Evolutionary conservation across 2,113 vertebrate species (phyloP).

Genomic region (Pithys albifrons): DNA sequence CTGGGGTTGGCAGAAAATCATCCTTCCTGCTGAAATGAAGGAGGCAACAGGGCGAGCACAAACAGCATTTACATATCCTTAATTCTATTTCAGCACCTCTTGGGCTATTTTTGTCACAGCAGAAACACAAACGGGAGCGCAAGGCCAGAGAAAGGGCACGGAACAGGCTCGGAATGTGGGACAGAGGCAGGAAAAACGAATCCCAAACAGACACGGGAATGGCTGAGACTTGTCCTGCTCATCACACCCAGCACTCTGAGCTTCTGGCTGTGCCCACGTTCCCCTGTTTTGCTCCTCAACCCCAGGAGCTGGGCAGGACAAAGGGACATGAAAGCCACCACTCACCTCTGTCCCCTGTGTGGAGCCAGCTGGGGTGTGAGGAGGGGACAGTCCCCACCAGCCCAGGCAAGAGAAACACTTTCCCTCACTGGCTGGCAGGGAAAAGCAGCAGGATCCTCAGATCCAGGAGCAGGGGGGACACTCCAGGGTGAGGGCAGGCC

Average conservation of each 20-base stretch:
- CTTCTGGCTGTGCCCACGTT: neutral
- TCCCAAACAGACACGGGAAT: accelerated
- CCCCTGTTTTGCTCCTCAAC: neutral
- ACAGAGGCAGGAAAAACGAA: neutral
- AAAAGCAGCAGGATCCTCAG: accelerated
- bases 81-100: conserved; percentile 53
- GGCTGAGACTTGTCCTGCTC: neutral
- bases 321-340: neutral
- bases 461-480: accelerated
- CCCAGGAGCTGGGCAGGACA: neutral
- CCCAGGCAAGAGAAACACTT: neutral
- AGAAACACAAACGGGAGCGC: conserved; percentile 2
- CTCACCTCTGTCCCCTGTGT: accelerated
- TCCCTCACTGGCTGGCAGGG: neutral
- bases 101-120: neutral
- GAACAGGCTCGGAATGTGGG: neutral
- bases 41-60: neutral
- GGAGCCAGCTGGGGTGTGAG: accelerated
- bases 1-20: neutral
- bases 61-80: conserved; percentile 20
- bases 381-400: accelerated
- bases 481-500: neutral
- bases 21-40: neutral
- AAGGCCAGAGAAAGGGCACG: conserved; percentile 44
- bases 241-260: neutral